These are phyloP conservation scores for Marmota flaviventris DNA, from an alignment of 2,113 vertebrate species.

Conservation along the genomic window DNA sequence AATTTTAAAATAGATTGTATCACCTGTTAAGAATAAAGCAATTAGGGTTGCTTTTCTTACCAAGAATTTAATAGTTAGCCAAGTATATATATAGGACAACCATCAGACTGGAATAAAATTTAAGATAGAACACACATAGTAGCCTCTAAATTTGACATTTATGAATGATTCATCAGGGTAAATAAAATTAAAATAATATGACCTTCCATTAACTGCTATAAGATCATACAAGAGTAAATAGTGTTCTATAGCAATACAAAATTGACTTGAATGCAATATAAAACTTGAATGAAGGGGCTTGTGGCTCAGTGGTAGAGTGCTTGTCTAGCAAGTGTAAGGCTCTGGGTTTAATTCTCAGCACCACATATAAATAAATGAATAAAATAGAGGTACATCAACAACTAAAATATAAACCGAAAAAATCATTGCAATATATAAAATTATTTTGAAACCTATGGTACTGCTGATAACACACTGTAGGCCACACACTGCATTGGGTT, in stretches of 20 bases:
- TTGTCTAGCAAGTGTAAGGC: too few species aligned
- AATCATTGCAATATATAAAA: background rate
- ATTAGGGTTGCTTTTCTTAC: background rate
- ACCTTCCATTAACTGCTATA: constrained; percentile 8
- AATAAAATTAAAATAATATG: constrained; percentile 29
- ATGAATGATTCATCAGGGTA: background rate
- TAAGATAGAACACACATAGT: background rate
- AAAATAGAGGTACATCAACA: too few species aligned
- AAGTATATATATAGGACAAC: background rate
- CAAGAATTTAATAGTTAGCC: constrained; percentile 45
- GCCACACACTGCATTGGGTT: background rate
- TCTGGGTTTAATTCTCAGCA: too few species aligned
- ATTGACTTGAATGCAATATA: background rate
- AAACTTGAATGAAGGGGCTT: background rate
- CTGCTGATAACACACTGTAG: background rate
- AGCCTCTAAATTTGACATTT: background rate
- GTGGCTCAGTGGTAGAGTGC: too few species aligned
- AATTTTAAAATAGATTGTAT: constrained; percentile 18
- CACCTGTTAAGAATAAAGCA: background rate
- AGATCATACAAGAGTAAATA: background rate
- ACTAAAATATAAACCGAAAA: too few species aligned
- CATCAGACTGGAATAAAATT: background rate
- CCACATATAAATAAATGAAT: too few species aligned
- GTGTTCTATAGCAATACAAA: background rate
- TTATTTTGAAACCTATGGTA: background rate